Percentiles rank a stretch among this genome's conserved stretches.
Evolutionary conservation across 2,888 invertebrate species (phyloP).

Genomic region (Cephus sareptanus): DNA sequence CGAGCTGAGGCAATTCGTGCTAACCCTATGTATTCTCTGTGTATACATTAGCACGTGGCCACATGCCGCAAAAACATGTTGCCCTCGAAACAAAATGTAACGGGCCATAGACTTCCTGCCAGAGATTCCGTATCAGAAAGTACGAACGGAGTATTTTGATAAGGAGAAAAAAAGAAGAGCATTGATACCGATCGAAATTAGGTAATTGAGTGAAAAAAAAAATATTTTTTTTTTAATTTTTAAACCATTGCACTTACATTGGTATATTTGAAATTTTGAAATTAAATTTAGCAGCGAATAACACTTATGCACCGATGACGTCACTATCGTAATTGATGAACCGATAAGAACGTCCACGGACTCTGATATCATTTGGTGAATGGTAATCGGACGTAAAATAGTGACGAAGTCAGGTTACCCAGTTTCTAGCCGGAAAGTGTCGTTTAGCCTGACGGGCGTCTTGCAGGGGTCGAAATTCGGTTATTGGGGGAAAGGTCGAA

Average conservation of each 20-base stretch:
- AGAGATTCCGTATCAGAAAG: background rate
- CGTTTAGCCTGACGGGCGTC: too few species aligned
- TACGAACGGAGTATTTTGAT: background rate
- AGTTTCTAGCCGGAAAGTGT: too few species aligned
- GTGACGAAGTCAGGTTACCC: too few species aligned
- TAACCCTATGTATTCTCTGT: background rate
- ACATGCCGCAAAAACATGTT: background rate
- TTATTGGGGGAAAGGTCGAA: too few species aligned
- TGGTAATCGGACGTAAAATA: background rate
- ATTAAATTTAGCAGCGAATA: background rate
- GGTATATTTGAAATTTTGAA: background rate
- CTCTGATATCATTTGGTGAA: background rate
- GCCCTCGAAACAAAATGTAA: background rate
- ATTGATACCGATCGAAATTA: background rate
- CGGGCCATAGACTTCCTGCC: background rate
- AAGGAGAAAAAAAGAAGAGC: background rate
- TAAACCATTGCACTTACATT: background rate
- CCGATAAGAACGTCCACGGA: too few species aligned
- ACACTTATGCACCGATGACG: background rate
- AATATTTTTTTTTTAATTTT: too few species aligned
- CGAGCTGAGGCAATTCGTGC: constrained; percentile 18
- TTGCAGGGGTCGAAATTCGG: too few species aligned
- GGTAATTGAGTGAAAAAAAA: background rate
- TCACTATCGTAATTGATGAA: background rate
- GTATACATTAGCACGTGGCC: background rate